phyloP scores from a whole-genome alignment of 2,113 vertebrate genomes.

The Oncorhynchus kisutch region DNA sequence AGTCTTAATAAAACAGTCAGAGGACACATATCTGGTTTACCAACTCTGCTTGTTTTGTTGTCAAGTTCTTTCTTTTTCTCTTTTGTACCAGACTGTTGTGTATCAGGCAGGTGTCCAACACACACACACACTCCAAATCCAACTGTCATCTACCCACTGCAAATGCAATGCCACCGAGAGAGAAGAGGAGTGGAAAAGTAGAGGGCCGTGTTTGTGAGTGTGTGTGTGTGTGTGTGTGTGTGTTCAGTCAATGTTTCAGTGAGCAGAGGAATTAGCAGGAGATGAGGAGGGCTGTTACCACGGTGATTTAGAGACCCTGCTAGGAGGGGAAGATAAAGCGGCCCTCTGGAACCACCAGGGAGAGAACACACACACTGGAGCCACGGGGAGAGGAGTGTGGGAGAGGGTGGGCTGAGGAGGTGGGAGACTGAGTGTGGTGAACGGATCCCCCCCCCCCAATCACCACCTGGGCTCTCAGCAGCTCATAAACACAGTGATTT shows the following conservation, averaged over 20 bases:
- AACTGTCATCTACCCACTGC: no score
- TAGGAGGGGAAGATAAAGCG: constrained; percentile 50
- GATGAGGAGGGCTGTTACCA: constrained; percentile 35
- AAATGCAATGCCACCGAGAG: not conserved
- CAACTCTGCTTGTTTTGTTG: constrained; percentile 59
- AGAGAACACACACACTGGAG: not conserved
- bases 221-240: not conserved
- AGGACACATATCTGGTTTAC: constrained; percentile 59
- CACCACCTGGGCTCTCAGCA: no score
- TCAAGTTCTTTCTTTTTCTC: constrained; percentile 32
- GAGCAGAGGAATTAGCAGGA: constrained; percentile 35
- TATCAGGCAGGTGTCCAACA: not conserved
- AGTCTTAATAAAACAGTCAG: constrained; percentile 68
- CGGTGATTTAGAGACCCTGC: constrained; percentile 53
- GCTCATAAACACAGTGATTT: no score
- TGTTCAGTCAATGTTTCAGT: not conserved
- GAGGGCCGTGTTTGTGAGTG: not conserved
- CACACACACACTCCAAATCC: no score
- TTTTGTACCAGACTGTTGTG: constrained; percentile 46
- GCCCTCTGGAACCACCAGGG: constrained; percentile 12
- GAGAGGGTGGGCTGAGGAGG: no score
- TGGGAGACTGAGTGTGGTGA: not conserved
- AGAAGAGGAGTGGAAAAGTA: not conserved
- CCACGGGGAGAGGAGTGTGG: not conserved
- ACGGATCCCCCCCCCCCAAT: not conserved